Base-by-base conservation (phyloP, 2,888 invertebrate species). In the Ichneumon xanthorius region DNA sequence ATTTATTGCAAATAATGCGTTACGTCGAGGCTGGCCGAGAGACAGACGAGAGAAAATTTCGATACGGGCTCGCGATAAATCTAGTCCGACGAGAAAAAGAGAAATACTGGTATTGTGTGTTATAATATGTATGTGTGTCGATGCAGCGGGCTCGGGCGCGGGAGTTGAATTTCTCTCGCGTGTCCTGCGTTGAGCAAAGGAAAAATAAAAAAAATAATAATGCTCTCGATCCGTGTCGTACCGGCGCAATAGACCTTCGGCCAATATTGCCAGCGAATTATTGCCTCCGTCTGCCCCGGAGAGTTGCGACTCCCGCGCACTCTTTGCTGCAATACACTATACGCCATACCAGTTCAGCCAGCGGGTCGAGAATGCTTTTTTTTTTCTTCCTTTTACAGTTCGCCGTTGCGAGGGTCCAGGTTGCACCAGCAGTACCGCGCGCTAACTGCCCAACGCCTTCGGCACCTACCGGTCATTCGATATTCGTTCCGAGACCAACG, bases 381-480 rank as follows among this genome's bases (percentile, higher is more conserved):
- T 83, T 53, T 72, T 83, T 53, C 37, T 48, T 85, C 40, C 72
- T 78, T 80, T 79, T 75, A 65, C 68, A 72, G 30, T 77, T 55
- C 61, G 40, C 71, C 75, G 80, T 87, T 85, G 87, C 84, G 86
- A 84, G 84, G 86, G 86, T 87, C 85, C 87, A 85, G 85, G 85
- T 85, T 82, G 71, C 80, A 76, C 85, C 53, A 75, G 82, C 70
- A 83, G 71, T 80, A 70, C 80, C 72, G 65, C 83, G 78, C 87
- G 83, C 84, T 82, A 86, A 84, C 81, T 82, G 82, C 83, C 79
- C 86, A 82, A 67, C 82, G 85, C 85, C 80, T 65, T 82, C 85
- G 85, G 88, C 83, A 84, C 78, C 81, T 84, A 86, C 86, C 83
- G 87, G 87, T 88, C 89, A 89, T 89, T 89, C 87, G 82, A 85